phyloP scores from a whole-genome alignment of 1,140 invertebrate genomes.

The Apis cerana region DNA sequence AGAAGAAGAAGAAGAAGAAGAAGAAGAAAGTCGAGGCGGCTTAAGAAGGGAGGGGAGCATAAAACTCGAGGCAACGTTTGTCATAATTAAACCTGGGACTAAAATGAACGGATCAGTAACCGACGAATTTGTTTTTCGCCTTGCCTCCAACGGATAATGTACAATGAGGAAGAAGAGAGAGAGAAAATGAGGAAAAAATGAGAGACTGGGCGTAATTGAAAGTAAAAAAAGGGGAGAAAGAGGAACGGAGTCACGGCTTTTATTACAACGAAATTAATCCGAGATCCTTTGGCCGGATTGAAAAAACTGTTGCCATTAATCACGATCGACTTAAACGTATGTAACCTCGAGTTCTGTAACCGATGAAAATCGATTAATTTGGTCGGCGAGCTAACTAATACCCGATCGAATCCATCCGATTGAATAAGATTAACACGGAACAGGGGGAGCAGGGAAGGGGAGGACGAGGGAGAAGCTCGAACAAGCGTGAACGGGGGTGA shows the following conservation, averaged over 20 bases:
- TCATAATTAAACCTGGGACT: constrained; percentile 42
- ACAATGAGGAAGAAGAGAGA: not conserved
- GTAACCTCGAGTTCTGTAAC: constrained; percentile 28
- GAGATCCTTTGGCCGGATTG: not conserved
- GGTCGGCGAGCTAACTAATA: constrained; percentile 27
- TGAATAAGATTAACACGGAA: constrained; percentile 45
- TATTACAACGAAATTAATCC: constrained; percentile 49
- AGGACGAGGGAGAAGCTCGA: not conserved
- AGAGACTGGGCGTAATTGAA: constrained; percentile 17
- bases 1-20: constrained; percentile 3
- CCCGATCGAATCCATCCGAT: not conserved
- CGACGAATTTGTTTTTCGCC: not conserved
- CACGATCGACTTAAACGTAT: constrained; percentile 37
- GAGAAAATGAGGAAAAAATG: not conserved
- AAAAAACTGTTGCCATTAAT: constrained; percentile 16
- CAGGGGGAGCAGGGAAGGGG: too few relatives aligned
- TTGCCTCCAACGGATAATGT: not conserved
- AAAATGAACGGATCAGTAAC: constrained; percentile 26
- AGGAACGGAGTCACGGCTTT: constrained; percentile 1
- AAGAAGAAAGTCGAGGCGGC: not conserved
- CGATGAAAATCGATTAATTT: constrained; percentile 48
- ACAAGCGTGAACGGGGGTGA: not conserved
- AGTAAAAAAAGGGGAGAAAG: not conserved
- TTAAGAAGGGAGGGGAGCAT: constrained; percentile 3
- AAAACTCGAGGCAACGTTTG: constrained; percentile 36